Evolutionary conservation across 1,140 invertebrate genomes (phyloP).

Genomic region (Sipha flava): DNA sequence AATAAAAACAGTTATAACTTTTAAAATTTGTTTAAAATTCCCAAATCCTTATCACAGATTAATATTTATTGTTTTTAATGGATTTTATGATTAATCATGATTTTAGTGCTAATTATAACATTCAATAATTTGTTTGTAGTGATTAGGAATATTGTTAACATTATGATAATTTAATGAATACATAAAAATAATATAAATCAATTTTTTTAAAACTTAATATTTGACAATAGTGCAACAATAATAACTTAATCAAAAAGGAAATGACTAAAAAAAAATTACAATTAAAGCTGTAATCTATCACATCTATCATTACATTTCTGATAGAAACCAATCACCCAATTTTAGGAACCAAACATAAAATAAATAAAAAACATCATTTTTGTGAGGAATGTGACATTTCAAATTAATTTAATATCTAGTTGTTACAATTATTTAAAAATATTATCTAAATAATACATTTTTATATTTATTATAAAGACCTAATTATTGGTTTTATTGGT

Average conservation of each 20-base stretch:
- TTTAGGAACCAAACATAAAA: constrained; percentile 22
- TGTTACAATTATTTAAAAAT: neutral
- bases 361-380: neutral
- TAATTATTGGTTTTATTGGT: constrained; percentile 8
- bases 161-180: neutral
- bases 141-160: neutral
- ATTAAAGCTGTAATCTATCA: neutral
- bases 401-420: neutral
- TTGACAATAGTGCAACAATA: neutral
- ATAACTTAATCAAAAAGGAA: neutral
- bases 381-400: neutral
- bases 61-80: neutral
- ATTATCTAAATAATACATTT: neutral
- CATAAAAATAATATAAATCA: neutral
- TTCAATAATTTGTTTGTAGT: neutral
- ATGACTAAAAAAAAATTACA: neutral
- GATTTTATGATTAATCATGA: neutral
- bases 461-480: neutral
- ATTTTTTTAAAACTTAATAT: neutral
- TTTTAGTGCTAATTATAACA: neutral
- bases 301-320: neutral
- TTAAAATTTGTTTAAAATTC: constrained; percentile 2
- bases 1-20: constrained; percentile 12
- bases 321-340: neutral
- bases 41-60: constrained; percentile 8